Conservation (phyloP, 2,113 vertebrate genomes). For the Myrmecobius fasciatus region DNA sequence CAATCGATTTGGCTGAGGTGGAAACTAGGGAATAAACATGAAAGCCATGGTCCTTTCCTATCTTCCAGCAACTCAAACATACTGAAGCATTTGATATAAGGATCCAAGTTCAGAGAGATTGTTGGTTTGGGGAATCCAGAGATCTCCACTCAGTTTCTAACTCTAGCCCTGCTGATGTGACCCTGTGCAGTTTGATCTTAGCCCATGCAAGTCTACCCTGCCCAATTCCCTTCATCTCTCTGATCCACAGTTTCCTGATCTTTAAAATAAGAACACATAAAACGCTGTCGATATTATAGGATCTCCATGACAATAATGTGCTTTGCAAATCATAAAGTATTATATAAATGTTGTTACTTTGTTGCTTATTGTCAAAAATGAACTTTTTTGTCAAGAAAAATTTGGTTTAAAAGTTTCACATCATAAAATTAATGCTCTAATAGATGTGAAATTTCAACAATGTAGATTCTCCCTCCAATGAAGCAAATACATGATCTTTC, state of each 20-base stretch:
- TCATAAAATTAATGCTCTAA: constrained; percentile 46
- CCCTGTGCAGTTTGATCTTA: neutral
- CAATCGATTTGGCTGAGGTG: constrained; percentile 5
- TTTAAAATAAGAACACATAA: neutral
- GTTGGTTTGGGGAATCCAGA: neutral
- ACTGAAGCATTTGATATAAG: neutral
- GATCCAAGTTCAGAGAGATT: neutral
- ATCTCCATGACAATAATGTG: neutral
- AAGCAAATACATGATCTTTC: neutral
- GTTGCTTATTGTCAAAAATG: neutral
- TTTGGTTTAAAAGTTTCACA: constrained; percentile 13
- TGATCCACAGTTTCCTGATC: constrained; percentile 11
- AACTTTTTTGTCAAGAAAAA: neutral
- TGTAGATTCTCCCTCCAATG: neutral
- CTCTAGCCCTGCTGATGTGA: neutral
- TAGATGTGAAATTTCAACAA: constrained; percentile 8
- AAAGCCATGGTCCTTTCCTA: neutral
- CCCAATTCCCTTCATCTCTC: neutral
- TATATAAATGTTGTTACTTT: neutral
- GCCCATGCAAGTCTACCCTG: neutral
- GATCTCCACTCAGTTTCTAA: neutral
- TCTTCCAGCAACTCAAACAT: neutral
- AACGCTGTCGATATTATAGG: neutral
- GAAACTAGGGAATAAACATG: constrained; percentile 18
- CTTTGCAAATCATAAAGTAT: neutral